These are phyloP conservation scores for Pseudomyrmex sp. DNA, from an alignment of 1,140 invertebrate genomes.

Conservation along the genomic window DNA sequence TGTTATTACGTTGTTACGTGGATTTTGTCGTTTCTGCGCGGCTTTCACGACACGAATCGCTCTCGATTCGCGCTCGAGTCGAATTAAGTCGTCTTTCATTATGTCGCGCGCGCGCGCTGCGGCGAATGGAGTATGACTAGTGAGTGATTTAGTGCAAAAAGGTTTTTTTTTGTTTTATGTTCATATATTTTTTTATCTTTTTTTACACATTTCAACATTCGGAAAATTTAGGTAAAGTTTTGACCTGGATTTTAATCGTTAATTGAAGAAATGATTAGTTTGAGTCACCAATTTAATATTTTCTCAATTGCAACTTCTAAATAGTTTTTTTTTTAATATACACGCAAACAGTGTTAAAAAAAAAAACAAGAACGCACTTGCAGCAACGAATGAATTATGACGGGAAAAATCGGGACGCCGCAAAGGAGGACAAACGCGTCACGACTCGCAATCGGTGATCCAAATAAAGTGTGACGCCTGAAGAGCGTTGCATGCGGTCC, in stretches of 20 bases:
- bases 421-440: not conserved
- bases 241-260: not conserved
- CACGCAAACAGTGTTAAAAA: no score
- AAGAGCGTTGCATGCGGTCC: constrained; percentile 24
- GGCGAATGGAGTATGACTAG: constrained; percentile 6
- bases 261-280: constrained; percentile 18
- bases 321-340: no score
- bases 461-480: constrained; percentile 12
- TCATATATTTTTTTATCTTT: no score
- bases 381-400: constrained; percentile 10
- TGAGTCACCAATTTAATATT: constrained; percentile 16
- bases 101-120: constrained; percentile 28
- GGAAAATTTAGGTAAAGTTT: not conserved
- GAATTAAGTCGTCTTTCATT: constrained; percentile 55
- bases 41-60: constrained; percentile 45
- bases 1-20: constrained; percentile 54
- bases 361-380: no score
- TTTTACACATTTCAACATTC: no score
- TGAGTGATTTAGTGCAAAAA: no score
- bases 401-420: not conserved
- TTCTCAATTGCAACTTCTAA: no score
- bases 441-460: not conserved
- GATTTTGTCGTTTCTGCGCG: constrained; percentile 50
- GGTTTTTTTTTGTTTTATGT: no score
- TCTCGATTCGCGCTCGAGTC: constrained; percentile 36